Percentiles rank a stretch among this genome's conserved stretches.
These are phyloP conservation scores for Hyalella azteca DNA, from an alignment of 2,888 invertebrate genomes.

Conservation along the genomic window DNA sequence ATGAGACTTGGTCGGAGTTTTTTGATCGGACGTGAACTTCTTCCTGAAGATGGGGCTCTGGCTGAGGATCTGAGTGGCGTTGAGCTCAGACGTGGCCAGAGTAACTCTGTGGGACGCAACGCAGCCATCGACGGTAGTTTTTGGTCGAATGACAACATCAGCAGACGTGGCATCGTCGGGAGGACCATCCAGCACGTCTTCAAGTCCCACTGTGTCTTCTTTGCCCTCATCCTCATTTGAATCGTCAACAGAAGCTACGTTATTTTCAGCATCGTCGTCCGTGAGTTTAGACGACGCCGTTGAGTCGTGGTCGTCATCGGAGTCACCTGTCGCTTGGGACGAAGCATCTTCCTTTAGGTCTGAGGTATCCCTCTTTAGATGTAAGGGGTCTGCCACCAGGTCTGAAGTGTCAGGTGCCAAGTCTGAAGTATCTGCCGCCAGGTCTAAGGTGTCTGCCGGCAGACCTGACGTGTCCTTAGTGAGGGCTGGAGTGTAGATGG, in stretches of 20 bases:
- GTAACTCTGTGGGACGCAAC: not conserved
- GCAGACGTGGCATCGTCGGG: not conserved
- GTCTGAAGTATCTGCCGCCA: not conserved
- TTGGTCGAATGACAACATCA: not conserved
- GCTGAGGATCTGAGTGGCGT: constrained; percentile 7
- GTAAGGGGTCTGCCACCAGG: too few relatives aligned
- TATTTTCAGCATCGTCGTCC: not conserved
- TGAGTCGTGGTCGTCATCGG: too few relatives aligned
- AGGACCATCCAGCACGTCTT: not conserved
- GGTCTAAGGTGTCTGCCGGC: not conserved
- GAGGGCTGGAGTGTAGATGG: not conserved
- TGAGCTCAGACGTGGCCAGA: constrained; percentile 16
- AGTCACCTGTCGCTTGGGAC: too few relatives aligned
- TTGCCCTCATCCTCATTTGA: not conserved
- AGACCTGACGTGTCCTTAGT: not conserved
- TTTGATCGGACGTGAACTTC: not conserved
- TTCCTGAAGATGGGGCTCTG: constrained; percentile 28
- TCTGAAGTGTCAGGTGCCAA: too few relatives aligned
- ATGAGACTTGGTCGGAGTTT: not conserved
- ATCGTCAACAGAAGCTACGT: not conserved
- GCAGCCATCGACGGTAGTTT: not conserved
- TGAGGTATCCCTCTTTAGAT: too few relatives aligned
- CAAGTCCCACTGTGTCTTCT: constrained; percentile 8
- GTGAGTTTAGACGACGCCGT: not conserved
- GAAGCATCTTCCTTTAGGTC: too few relatives aligned